Percentiles rank a stretch among this genome's conserved stretches.
These are phyloP conservation scores for Heteractis magnifica DNA, from an alignment of 92 coral and sea anemone species.

Conservation along the genomic window DNA sequence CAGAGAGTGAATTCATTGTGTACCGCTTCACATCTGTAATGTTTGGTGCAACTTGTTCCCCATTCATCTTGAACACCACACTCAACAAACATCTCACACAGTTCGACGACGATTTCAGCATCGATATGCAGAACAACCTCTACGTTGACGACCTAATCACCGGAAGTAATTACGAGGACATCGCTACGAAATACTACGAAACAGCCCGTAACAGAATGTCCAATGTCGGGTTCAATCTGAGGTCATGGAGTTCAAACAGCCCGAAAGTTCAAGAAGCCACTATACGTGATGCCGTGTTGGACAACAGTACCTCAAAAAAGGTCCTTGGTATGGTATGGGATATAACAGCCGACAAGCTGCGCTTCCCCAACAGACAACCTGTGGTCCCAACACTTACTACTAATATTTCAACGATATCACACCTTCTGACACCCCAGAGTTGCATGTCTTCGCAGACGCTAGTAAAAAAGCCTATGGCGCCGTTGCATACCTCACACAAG, in stretches of 20 bases:
- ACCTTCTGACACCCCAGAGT: slow-evolving; percentile 9
- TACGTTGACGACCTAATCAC: slow-evolving; percentile 35
- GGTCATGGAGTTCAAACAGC: too few relatives aligned
- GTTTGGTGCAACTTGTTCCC: slow-evolving; percentile 48
- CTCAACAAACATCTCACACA: slow-evolving; percentile 47
- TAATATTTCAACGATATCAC: too few relatives aligned
- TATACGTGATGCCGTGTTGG: slow-evolving; percentile 35
- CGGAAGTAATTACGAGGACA: slow-evolving; percentile 34
- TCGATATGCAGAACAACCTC: slow-evolving; percentile 14
- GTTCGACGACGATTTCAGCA: slow-evolving; percentile 7
- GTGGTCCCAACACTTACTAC: slow-evolving; percentile 4
- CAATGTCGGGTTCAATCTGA: too few relatives aligned
- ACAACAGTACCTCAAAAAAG: slow-evolving; percentile 9
- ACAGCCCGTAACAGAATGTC: slow-evolving; percentile 32
- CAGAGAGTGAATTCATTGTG: slow-evolving; percentile 31
- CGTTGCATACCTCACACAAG: slow-evolving; percentile 10
- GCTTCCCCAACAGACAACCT: slow-evolving; percentile 4
- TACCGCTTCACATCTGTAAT: slow-evolving; percentile 49
- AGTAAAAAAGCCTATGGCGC: slow-evolving; percentile 53
- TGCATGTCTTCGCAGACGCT: slow-evolving; percentile 47
- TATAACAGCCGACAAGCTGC: neutral
- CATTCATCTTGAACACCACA: slow-evolving; percentile 55
- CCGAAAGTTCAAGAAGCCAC: slow-evolving; percentile 27
- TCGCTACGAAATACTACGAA: slow-evolving; percentile 34
- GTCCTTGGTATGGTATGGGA: slow-evolving; percentile 17